phyloP scores from a whole-genome alignment of 2,113 vertebrate genomes.

The Rattus rattus region DNA sequence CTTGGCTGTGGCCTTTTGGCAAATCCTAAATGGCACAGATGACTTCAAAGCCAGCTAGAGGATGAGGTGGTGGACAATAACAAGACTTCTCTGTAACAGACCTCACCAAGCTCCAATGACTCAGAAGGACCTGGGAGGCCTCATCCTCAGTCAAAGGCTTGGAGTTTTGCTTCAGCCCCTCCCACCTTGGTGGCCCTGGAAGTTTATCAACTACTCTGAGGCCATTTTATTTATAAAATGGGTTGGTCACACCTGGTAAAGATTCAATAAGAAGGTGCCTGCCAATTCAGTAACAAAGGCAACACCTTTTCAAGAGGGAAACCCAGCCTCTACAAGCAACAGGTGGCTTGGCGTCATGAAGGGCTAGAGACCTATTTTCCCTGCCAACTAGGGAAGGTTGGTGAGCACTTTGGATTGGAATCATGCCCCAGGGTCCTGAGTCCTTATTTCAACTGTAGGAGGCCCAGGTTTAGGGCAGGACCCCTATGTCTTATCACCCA shows the following conservation, averaged over 20 bases:
- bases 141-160: neutral
- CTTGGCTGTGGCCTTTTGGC: neutral
- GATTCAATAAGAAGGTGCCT: neutral
- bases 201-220: neutral
- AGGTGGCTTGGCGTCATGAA: neutral
- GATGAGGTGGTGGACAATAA: neutral
- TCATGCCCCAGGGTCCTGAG: neutral
- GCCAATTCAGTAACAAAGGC: neutral
- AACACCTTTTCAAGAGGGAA: neutral
- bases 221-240: neutral
- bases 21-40: neutral
- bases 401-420: slow-evolving; percentile 43
- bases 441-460: neutral
- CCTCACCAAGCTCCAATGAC: neutral
- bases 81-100: neutral
- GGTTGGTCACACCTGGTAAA: neutral
- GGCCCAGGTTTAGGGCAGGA: neutral
- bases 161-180: neutral
- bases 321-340: neutral
- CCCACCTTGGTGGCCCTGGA: neutral
- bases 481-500: neutral
- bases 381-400: neutral
- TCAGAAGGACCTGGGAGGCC: neutral
- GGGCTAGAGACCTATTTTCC: neutral
- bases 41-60: neutral